These are phyloP conservation scores for Panzeria rudis DNA, from an alignment of 2,888 invertebrate species.

Conservation along the genomic window DNA sequence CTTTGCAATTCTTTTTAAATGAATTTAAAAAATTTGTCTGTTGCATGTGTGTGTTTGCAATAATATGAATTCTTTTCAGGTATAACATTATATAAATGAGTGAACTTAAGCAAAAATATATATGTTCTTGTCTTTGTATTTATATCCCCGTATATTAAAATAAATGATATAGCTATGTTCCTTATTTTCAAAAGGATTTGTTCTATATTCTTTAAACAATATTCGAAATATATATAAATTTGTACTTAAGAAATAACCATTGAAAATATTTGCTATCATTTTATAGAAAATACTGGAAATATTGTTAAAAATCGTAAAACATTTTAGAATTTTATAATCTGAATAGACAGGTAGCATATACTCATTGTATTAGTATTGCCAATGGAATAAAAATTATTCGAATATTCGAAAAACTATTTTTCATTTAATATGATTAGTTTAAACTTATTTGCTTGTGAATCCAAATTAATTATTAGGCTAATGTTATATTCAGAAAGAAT, in stretches of 20 bases:
- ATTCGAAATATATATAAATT: background rate
- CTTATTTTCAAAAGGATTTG: background rate
- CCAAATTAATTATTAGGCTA: too few species aligned
- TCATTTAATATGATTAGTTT: too few species aligned
- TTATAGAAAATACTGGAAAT: background rate
- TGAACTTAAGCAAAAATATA: background rate
- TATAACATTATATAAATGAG: background rate
- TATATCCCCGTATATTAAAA: conserved; percentile 16
- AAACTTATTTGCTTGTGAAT: too few species aligned
- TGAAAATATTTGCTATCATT: background rate
- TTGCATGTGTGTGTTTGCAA: conserved; percentile 1
- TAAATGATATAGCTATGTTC: conserved; percentile 19
- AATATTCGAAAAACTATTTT: too few species aligned
- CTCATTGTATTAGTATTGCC: too few species aligned
- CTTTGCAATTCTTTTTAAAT: background rate
- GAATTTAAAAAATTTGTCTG: background rate
- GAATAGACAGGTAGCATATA: too few species aligned
- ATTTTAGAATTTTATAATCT: too few species aligned
- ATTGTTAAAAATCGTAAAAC: background rate
- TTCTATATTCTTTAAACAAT: background rate
- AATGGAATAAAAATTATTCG: too few species aligned
- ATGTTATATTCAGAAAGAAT: too few species aligned
- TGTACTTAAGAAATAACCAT: background rate
- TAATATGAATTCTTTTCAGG: conserved; percentile 19
- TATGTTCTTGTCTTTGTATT: background rate